Base-by-base conservation (phyloP, 2,113 vertebrate species). In the Austrofundulus limnaeus region DNA sequence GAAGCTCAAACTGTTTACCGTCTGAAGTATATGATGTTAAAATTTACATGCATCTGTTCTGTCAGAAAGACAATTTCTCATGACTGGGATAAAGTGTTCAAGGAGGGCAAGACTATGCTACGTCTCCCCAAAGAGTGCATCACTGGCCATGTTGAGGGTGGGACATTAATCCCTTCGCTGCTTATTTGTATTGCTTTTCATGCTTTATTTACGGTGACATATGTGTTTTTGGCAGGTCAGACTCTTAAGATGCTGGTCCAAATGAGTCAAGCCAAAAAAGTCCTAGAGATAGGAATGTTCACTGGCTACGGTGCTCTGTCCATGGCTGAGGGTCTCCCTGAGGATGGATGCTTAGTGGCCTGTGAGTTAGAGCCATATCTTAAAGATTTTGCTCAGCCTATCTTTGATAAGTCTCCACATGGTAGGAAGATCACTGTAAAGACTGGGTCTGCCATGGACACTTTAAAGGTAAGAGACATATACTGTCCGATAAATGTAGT, bases 261-360 rank as follows among this genome's bases (percentile, higher is more conserved):
- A 62, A 78, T 91, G 74, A 82, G 75, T 51, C 79, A 74, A 81
- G 84, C 90, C 54, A 91, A 78, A 70, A 92, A 74, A 51, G 81
- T 92, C 62, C 83, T 93, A 16, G 84, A 91, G 61, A 88, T 92
- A 20, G 90, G 88, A 61, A 92, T 86, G 78, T 90, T 90, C 48
- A 92, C 91, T 39, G 86, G 85, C 42, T 88, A 86, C 15, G 87
- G 89, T 3, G 87, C 90, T 19, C 78, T 92, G 68, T 86, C 88
- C 37, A 78, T 93, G 47, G 90, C 86, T 12, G 87, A 92, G 66
- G 87, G 80, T 11, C 87, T 93, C 41, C 92, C 92, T 38, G 84
- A 91, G 1, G 87, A 93, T 10, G 92, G 92, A 9, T 78, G 66
- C 34, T 86, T 93, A 62, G 37, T 91, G 19, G 76, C 83, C 5